Evolutionary conservation across 1,140 invertebrate species (phyloP), one percentile per base, ranked within the genome.

Genomic region (Danaus plexippus): DNA sequence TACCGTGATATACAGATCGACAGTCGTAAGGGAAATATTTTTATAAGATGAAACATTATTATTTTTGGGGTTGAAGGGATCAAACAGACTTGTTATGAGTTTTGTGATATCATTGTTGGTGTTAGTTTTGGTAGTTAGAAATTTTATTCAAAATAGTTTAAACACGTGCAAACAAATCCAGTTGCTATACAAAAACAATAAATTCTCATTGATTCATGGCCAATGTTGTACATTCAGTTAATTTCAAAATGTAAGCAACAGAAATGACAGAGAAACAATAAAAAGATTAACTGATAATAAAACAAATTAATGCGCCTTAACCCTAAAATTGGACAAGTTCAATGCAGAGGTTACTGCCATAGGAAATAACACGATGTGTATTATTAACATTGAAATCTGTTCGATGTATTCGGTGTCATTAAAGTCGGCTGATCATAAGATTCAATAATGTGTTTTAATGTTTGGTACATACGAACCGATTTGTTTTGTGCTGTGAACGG

Each of bases 31-130:
- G 77, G 76, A 84, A 87, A 87, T 87, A 87, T 87, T 87, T 87
- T 87, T 85, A 87, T 87, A 87, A 87, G 82, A 87, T 87, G 84
- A 87, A 87, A 87, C 82, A 85, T 87, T 87, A 87, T 87, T 87
- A 87, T 85, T 85, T 86, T 79, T 85, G 75, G 82, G 81, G 84
- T 75, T 69, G 75, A 64, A 68, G 71, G 77, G 81, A 84, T 84
- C 84, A 85, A 73, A 77, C 59, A 74, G 69, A 78, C 70, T 63
- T 63, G 66, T 71, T 73, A 73, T 69, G 69, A 71, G 63, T 70
- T 73, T 73, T 69, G 66, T 62, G 61, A 76, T 69, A 67, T 64
- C 67, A 67, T 67, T 65, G 52, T 57, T 61, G 46, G 54, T 50
- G 54, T 53, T 50, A 55, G 66, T 62, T 63, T 50, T 64, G 54